A percentile compares a stretch with the other conserved stretches of the same genome.
These are phyloP conservation scores for Tetranychus urticae DNA, from an alignment of 1,140 invertebrate species.

Conservation along the genomic window DNA sequence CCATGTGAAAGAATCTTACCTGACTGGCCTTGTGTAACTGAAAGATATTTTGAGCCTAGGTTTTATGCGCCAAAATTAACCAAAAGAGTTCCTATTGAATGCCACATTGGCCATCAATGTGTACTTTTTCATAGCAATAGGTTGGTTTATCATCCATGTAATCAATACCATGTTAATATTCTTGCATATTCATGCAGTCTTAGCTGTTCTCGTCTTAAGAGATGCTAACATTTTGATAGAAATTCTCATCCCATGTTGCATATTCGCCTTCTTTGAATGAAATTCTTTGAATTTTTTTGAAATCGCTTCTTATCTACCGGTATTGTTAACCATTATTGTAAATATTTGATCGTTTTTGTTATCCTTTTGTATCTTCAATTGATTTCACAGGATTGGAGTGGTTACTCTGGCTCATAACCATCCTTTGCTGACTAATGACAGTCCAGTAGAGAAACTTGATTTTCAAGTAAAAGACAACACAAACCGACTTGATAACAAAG, in stretches of 20 bases:
- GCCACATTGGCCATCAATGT: background rate
- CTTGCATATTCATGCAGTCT: background rate
- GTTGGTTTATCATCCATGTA: background rate
- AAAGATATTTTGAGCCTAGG: background rate
- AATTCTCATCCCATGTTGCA: background rate
- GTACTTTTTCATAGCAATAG: conserved; percentile 3
- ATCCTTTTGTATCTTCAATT: background rate
- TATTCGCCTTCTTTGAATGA: too few species aligned
- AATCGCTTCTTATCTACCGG: too few species aligned
- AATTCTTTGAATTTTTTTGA: too few species aligned
- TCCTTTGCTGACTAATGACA: background rate
- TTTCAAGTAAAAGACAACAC: background rate
- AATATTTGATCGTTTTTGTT: background rate
- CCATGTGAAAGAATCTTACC: background rate
- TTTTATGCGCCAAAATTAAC: background rate
- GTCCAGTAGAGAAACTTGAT: background rate
- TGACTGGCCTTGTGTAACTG: background rate
- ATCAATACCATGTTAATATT: background rate
- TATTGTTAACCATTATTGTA: too few species aligned
- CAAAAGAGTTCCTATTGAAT: background rate
- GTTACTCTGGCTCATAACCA: background rate
- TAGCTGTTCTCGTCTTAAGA: too few species aligned
- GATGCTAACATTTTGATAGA: background rate
- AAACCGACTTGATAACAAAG: conserved; percentile 6
- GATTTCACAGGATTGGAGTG: background rate